Base-by-base conservation (phyloP, 2,797 vertebrate species). In the Meriones psammophilus region DNA sequence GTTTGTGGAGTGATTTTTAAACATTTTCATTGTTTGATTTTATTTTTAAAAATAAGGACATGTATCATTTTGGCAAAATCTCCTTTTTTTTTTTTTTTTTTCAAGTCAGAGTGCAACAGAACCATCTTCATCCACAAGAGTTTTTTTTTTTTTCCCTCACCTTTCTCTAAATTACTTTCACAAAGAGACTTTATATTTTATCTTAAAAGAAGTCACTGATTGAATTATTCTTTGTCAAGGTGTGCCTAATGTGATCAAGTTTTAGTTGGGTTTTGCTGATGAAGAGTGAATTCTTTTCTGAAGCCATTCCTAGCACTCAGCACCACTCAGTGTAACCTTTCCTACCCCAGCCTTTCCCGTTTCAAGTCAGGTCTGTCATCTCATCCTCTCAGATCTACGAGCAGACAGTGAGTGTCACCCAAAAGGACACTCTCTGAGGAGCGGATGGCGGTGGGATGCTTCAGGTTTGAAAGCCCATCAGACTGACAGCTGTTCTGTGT, bases 291-390 rank as follows among this genome's bases (percentile, higher is more conserved):
- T 94, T 69, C 88, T 85, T 94, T 87, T 66, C 66, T 83, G 86
- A 68, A 50, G 88, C 17, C 60, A 64, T 91, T 78, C 66, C 81
- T 46, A 64, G 81, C 64, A 78, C 68, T 97, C 94, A 80, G 28
- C 36, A 58, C 92, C 91, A 39, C 54, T 89, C 74, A 60, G 85
- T 8, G n/a, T 74, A 89, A 95, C 84, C 92, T 95, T 96, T 80
- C 86, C 83, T 94, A 88, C 94, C 62, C 24, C 86, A 92, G 94
- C 1, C 81, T 94, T 89, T 85, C 80, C 74, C 33, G 88, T 95
- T 97, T 97, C 77, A 94, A 97, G 97, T 96, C 92, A 95, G 26
- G 69, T 96, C 96, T 97, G 97, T 97, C 97, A 97, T 96, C 93
- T 92, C 89, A 96, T 95, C 96, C 88, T 93, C 96, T 97, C 96